Conservation (phyloP, 2,113 vertebrate genomes). For the Trachemys scripta region DNA sequence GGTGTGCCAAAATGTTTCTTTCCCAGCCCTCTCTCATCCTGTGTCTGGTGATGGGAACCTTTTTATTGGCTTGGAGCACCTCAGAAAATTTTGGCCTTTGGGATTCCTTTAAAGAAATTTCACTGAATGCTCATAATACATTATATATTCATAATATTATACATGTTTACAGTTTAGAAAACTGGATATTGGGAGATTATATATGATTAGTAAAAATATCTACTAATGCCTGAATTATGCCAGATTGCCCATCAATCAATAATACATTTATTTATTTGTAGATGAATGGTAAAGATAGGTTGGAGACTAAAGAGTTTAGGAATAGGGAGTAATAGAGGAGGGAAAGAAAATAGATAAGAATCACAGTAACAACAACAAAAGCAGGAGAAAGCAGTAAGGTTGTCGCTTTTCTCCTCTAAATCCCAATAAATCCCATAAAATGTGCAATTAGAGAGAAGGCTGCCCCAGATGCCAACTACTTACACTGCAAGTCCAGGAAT, state of each 20-base stretch:
- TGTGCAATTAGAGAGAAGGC: neutral
- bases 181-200: neutral
- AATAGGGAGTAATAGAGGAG: neutral
- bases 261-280: neutral
- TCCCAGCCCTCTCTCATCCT: neutral
- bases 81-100: neutral
- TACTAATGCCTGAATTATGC: neutral
- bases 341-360: neutral
- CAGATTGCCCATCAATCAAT: neutral
- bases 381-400: neutral
- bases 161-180: neutral
- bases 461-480: neutral
- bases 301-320: neutral
- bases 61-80: accelerated
- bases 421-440: neutral
- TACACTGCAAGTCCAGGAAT: neutral
- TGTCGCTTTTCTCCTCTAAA: neutral
- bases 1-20: neutral
- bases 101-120: neutral
- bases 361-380: neutral
- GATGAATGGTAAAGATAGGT: neutral
- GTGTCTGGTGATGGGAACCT: neutral
- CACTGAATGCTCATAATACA: neutral
- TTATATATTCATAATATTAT: neutral
- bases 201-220: neutral